Evolutionary conservation across 2,888 invertebrate genomes (phyloP).

Genomic region (Glyphotaelius pellucidus): DNA sequence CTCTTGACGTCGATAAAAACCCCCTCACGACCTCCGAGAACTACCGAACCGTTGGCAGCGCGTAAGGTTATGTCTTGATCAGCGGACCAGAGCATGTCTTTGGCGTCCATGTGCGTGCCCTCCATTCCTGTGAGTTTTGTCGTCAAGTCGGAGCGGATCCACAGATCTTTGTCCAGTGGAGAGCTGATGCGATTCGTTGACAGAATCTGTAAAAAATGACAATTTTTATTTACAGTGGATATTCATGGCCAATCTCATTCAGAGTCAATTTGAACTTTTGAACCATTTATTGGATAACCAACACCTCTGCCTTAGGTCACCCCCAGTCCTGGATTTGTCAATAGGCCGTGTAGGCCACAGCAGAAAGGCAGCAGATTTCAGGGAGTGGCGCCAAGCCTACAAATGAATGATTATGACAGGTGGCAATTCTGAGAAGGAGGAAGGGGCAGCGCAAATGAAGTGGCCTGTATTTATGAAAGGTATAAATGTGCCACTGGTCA

Average conservation of each 20-base stretch:
- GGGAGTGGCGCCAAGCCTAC: too few species aligned
- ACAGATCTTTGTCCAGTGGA: conserved; percentile 82
- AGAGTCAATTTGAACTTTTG: too few species aligned
- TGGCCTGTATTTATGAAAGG: too few species aligned
- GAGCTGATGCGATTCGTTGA: conserved; percentile 86
- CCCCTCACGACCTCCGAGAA: conserved; percentile 83
- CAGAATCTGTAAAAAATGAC: conserved; percentile 73
- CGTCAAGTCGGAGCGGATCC: conserved; percentile 82
- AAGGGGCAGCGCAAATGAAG: too few species aligned
- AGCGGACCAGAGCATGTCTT: conserved; percentile 81
- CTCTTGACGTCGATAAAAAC: conserved; percentile 84
- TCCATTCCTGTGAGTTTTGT: conserved; percentile 88
- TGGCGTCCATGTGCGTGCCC: conserved; percentile 85
- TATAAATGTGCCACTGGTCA: too few species aligned
- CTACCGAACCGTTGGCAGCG: conserved; percentile 84
- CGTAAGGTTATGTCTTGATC: conserved; percentile 75
- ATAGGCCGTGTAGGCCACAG: too few species aligned
- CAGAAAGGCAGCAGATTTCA: too few species aligned
- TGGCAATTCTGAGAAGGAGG: too few species aligned
- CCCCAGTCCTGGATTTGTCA: too few species aligned
- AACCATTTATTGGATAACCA: too few species aligned
- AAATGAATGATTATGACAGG: too few species aligned
- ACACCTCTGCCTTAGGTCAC: too few species aligned
- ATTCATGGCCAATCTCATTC: neutral
- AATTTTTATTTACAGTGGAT: neutral